Percentiles rank a stretch among this genome's conserved stretches.
Evolutionary conservation across 2,797 vertebrate genomes (phyloP).

Genomic region (Coregonus sp.): DNA sequence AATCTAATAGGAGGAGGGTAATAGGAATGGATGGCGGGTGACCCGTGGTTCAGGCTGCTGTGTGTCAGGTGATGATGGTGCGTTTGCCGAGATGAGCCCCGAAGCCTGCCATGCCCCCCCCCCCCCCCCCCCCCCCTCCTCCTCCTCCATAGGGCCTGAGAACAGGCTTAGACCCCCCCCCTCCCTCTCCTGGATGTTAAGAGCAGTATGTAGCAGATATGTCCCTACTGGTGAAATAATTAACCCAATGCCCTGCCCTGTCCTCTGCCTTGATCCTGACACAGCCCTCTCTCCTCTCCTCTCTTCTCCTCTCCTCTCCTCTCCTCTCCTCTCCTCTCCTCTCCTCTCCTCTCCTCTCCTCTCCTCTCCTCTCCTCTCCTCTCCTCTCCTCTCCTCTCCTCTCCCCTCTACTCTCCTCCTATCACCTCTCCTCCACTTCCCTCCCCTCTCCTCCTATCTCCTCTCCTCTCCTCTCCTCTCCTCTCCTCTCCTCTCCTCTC

Average conservation of each 20-base stretch:
- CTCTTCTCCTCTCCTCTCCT: too few relatives aligned
- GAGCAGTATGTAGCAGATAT: conserved; percentile 15
- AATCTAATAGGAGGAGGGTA: conserved; percentile 62
- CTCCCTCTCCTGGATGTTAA: conserved; percentile 8
- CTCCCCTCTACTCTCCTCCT: too few relatives aligned
- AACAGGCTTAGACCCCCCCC: conserved; percentile 27
- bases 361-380: too few relatives aligned
- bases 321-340: too few relatives aligned
- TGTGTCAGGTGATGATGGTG: conserved; percentile 44
- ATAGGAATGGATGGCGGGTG: conserved; percentile 58
- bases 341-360: too few relatives aligned
- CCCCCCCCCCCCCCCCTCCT: not conserved
- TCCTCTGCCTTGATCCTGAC: conserved; percentile 1
- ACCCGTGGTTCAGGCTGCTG: conserved; percentile 42
- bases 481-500: too few relatives aligned
- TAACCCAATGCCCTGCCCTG: conserved; percentile 15
- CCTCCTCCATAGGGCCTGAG: not conserved
- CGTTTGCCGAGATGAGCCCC: conserved; percentile 34
- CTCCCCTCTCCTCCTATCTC: too few relatives aligned
- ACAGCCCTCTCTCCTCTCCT: not conserved
- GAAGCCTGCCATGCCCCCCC: conserved; percentile 6
- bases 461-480: too few relatives aligned
- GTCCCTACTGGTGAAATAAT: conserved; percentile 32
- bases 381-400: too few relatives aligned
- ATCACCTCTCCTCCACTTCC: too few relatives aligned